These are phyloP conservation scores for Prosapia bicincta DNA, from an alignment of 2,888 invertebrate genomes.

Conservation along the genomic window DNA sequence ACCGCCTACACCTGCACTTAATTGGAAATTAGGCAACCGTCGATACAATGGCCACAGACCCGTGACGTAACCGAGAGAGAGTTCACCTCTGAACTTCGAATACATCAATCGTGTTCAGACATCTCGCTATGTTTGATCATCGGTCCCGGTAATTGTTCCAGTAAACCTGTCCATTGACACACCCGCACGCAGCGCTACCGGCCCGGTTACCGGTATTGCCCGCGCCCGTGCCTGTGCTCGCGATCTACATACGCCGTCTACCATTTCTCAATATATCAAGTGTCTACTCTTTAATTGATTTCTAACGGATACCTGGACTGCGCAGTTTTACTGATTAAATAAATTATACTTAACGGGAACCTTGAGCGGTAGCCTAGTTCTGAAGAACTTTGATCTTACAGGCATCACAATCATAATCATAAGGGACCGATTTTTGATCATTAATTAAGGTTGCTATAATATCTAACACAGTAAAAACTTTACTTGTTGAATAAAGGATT, in stretches of 20 bases:
- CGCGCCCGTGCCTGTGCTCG: not conserved
- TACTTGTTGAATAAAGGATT: no score
- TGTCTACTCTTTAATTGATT: not conserved
- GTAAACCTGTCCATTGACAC: not conserved
- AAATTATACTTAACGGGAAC: no score
- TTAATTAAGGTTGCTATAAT: no score
- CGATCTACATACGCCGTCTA: not conserved
- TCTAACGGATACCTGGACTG: not conserved
- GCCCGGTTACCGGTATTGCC: not conserved
- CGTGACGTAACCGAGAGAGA: not conserved
- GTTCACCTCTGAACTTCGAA: not conserved
- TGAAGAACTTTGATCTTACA: no score
- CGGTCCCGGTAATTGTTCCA: not conserved
- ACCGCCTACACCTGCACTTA: not conserved
- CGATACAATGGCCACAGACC: not conserved
- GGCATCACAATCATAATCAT: no score
- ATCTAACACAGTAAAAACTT: no score
- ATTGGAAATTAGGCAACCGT: not conserved
- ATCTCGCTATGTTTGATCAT: constrained; percentile 2
- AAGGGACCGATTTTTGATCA: no score
- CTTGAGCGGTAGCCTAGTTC: no score
- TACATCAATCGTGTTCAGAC: not conserved
- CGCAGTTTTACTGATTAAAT: no score
- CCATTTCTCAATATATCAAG: not conserved
- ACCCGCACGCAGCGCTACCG: not conserved